Percentiles rank a stretch among this genome's conserved stretches.
phyloP scores from a whole-genome alignment of 2,797 vertebrate species.

The Propithecus perrieri region DNA sequence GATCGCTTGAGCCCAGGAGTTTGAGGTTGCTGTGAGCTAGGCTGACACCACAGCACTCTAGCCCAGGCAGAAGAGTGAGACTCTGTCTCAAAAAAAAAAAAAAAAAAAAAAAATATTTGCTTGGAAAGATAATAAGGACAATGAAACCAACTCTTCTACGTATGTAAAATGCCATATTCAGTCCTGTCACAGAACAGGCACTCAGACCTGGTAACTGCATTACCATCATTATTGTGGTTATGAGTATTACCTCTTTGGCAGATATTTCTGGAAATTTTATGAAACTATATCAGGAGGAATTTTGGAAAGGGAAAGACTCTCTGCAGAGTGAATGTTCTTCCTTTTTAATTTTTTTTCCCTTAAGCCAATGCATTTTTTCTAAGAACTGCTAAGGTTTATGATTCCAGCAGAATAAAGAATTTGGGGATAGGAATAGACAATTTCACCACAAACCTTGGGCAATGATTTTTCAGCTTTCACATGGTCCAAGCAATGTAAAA shows the following conservation, averaged over 20 bases:
- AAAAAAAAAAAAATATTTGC: background rate
- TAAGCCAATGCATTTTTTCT: background rate
- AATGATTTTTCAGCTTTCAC: background rate
- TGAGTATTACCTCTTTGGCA: background rate
- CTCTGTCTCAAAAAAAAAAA: no score
- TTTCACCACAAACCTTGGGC: background rate
- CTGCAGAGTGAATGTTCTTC: background rate
- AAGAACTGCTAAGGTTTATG: background rate
- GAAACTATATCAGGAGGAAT: background rate
- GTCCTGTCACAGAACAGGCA: background rate
- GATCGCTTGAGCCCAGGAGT: no score
- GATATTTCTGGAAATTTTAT: background rate
- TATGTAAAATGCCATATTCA: background rate
- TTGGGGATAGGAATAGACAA: background rate
- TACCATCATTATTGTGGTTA: background rate
- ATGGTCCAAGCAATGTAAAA: background rate
- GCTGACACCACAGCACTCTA: no score
- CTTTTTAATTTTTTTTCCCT: background rate
- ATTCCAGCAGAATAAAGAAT: conserved; percentile 11
- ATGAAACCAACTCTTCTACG: background rate
- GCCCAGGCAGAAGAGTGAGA: no score
- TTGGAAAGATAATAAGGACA: background rate
- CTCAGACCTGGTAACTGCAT: background rate
- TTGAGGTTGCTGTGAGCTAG: no score
- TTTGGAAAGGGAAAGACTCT: conserved; percentile 3